Evolutionary conservation across 2,888 invertebrate species (phyloP), one percentile per base, ranked within the genome.

Genomic region (Lasioglossum morio): DNA sequence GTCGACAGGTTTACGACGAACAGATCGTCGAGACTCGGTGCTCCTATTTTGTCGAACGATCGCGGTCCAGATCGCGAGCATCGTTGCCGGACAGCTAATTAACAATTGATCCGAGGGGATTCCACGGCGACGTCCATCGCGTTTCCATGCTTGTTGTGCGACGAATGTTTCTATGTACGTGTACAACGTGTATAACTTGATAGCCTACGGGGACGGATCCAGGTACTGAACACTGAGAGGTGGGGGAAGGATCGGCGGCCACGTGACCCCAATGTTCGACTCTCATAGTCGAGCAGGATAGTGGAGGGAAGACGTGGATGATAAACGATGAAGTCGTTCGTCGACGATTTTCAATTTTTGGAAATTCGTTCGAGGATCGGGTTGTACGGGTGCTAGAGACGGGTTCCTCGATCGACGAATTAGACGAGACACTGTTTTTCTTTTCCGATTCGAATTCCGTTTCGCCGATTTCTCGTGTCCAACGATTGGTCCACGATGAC

Each of bases 81-180:
- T 34, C 48, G 34, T 46, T 46, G 34, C 8, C 66, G 34, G 27
- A 72, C 10, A 72, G 46, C 48, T 23, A 73, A 30, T 72, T 72
- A 46, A 73, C 73, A 34, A 73, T 73, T 34, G 30, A 73, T 53
- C 30, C 73, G 73, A 73, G 30, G 40, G 27, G 73, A 57, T 60
- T 69, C 72, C 78, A 57, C 77, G 84, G 77, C 86, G 84, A 90
- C 88, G 87, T 89, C 91, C 87, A 89, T 89, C 88, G 89, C 87
- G 90, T 91, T 92, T 90, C 88, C 89, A 91, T 90, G 92, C 91
- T 93, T 93, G 85, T 82, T 86, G 91, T 91, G 92, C 91, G 91
- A 93, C 92, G 93, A 92, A 92, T 92, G 92, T 93, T 93, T 93
- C 92, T 92, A 92, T 92, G 90, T 92, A 91, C 90, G 90, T 92